Evolutionary conservation across 2,797 vertebrate species (phyloP).

Genomic region (Lepilemur septentrionalis): DNA sequence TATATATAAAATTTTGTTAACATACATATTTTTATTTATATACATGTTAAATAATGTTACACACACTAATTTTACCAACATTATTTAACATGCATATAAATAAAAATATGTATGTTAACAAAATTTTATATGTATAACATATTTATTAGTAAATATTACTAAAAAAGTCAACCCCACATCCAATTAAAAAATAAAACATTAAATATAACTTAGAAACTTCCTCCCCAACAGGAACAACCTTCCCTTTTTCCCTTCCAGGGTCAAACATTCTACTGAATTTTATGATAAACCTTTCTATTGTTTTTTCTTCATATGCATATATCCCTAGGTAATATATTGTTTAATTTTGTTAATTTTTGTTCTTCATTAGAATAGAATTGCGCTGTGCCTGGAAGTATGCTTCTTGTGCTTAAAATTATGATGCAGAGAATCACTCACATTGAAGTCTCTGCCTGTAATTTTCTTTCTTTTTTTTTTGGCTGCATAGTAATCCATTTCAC

Average conservation of each 20-base stretch:
- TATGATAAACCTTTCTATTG: not conserved
- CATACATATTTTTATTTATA: too few species aligned
- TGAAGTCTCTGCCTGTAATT: not conserved
- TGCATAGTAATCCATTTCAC: not conserved
- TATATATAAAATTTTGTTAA: too few species aligned
- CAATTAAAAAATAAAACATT: not conserved
- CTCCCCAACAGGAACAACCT: not conserved
- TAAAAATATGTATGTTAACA: not conserved
- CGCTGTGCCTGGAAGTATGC: not conserved
- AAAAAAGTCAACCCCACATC: not conserved
- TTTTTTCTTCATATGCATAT: not conserved
- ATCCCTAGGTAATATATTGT: not conserved
- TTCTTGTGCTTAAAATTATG: not conserved
- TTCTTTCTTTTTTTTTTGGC: rapidly evolving
- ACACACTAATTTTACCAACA: not conserved
- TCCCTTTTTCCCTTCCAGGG: not conserved
- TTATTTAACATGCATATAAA: not conserved
- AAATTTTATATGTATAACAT: not conserved
- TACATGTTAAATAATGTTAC: too few species aligned
- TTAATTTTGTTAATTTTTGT: not conserved
- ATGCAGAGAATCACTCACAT: not conserved
- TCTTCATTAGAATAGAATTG: not conserved
- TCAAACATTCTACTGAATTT: not conserved
- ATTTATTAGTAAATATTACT: not conserved
- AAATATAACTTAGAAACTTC: not conserved